phyloP scores from a whole-genome alignment of 2,113 vertebrate species.

The Spea bombifrons region DNA sequence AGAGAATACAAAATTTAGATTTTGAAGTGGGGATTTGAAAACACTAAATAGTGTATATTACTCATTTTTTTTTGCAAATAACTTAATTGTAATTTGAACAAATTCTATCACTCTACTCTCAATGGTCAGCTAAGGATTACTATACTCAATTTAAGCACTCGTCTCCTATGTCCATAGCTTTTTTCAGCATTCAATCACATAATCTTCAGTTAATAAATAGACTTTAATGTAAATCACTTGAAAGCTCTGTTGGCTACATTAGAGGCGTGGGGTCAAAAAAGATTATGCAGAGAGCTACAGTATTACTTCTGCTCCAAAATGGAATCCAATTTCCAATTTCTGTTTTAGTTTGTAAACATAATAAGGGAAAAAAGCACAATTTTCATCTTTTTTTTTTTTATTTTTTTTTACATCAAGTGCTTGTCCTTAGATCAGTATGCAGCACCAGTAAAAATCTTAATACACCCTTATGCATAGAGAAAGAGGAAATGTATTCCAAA shows the following conservation, averaged over 20 bases:
- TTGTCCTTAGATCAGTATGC: background rate
- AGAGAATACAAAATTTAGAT: conserved; percentile 41
- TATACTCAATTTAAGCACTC: conserved; percentile 15
- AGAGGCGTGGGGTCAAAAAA: conserved; percentile 10
- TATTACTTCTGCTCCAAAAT: conserved; percentile 16
- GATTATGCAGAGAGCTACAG: background rate
- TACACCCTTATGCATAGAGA: too few relatives aligned
- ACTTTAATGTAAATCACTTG: conserved; percentile 40
- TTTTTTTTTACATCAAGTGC: background rate
- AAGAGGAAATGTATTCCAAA: too few relatives aligned
- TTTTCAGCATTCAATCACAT: conserved; percentile 27
- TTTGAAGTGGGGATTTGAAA: conserved; percentile 17
- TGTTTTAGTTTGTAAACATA: conserved; percentile 30
- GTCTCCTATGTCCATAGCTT: conserved; percentile 1
- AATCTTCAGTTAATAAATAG: conserved; percentile 43
- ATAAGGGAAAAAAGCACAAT: background rate
- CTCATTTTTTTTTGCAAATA: conserved; percentile 20
- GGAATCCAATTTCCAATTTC: conserved; percentile 36
- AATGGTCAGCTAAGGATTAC: conserved; percentile 11
- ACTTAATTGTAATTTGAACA: conserved; percentile 30
- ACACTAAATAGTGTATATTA: background rate
- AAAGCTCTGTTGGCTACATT: conserved; percentile 18
- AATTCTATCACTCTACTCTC: conserved; percentile 32
- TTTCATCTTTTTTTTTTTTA: background rate
- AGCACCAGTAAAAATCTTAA: background rate